Percentiles rank a stretch among this genome's conserved stretches.
phyloP scores from a whole-genome alignment of 2,113 vertebrate species.

The Cyanistes caeruleus region DNA sequence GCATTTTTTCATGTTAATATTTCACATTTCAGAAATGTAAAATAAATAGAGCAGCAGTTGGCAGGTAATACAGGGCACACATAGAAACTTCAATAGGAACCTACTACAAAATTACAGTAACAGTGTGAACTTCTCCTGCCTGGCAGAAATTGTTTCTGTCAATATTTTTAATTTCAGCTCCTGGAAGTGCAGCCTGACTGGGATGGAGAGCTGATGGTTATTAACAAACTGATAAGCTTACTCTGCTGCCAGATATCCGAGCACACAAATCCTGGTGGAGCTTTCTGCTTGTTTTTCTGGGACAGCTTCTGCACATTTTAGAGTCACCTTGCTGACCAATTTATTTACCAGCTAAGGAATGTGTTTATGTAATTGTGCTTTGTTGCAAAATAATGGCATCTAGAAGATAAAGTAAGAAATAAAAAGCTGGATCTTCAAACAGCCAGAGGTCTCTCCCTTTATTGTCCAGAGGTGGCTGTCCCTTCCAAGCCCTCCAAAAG shows the following conservation, averaged over 20 bases:
- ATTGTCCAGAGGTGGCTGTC: background rate
- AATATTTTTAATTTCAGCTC: slow-evolving; percentile 46
- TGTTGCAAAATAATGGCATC: background rate
- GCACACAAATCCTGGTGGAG: background rate
- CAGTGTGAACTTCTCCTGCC: background rate
- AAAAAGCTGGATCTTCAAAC: background rate
- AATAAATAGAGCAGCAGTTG: background rate
- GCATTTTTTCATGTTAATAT: background rate
- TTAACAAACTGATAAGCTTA: background rate
- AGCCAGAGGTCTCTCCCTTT: background rate
- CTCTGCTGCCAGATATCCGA: background rate
- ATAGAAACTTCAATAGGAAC: background rate
- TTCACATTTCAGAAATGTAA: background rate
- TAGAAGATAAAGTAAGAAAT: background rate
- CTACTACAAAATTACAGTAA: background rate
- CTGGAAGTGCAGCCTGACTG: background rate
- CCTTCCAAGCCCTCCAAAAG: background rate
- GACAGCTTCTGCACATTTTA: background rate
- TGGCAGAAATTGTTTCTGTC: slow-evolving; percentile 55
- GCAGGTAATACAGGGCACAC: background rate
- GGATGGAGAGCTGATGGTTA: slow-evolving; percentile 4
- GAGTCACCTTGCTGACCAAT: background rate
- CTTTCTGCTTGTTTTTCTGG: background rate
- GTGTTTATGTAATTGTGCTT: background rate
- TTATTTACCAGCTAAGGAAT: background rate